Conservation (phyloP, 2,113 vertebrate species). For the Pituophis catenifer region DNA sequence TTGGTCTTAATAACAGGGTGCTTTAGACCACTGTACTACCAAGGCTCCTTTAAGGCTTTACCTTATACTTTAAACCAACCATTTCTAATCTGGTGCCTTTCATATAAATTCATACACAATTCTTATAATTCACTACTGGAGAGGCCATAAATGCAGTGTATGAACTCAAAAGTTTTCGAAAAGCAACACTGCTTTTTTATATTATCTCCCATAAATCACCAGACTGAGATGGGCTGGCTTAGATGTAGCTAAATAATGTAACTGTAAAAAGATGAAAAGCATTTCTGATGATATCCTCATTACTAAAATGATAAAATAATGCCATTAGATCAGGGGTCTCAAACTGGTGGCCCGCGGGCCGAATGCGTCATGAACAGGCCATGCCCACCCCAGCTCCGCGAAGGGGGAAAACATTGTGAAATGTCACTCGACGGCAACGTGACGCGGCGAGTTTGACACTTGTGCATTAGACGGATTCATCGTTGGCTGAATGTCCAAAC, state of each 20-base stretch:
- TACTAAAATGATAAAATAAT: neutral
- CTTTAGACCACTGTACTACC: no score
- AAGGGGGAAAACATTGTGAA: no score
- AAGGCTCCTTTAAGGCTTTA: no score
- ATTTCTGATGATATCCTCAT: neutral
- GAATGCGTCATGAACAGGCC: no score
- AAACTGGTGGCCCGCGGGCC: no score
- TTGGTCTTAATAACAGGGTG: no score
- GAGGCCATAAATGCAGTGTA: neutral
- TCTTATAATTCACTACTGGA: neutral
- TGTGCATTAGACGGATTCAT: neutral
- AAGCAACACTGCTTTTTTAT: neutral
- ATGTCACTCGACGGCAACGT: no score
- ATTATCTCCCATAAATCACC: neutral
- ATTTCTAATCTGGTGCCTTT: neutral
- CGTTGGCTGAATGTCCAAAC: neutral
- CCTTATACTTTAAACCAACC: accelerated
- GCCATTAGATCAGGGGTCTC: neutral
- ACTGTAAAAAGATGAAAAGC: neutral
- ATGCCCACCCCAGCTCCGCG: no score
- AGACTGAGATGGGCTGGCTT: neutral
- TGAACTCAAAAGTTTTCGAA: neutral
- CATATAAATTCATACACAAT: neutral
- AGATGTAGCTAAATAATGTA: neutral
- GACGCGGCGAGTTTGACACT: no score